These are phyloP conservation scores for Portevinia maculata DNA, from an alignment of 2,888 invertebrate genomes.

Conservation along the genomic window DNA sequence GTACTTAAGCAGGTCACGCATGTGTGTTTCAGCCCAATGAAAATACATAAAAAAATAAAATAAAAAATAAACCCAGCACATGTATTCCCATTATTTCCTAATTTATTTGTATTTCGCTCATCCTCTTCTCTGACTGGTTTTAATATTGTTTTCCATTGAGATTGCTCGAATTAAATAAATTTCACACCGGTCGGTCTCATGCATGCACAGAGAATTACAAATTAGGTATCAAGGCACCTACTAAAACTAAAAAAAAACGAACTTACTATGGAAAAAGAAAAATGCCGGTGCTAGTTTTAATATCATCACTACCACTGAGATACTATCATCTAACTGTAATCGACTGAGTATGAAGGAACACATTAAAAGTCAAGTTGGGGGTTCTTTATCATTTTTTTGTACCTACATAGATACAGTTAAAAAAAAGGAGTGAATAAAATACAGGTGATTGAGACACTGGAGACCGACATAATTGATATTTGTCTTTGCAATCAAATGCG, in stretches of 20 bases:
- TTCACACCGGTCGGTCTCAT: slow-evolving; percentile 53
- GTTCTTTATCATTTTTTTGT: slow-evolving; percentile 26
- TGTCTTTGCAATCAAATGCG: background rate
- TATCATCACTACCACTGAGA: slow-evolving; percentile 45
- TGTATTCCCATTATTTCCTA: background rate
- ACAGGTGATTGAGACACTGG: slow-evolving; percentile 53
- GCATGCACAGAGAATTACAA: slow-evolving; percentile 57
- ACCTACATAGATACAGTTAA: slow-evolving; percentile 54
- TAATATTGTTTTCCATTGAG: slow-evolving; percentile 27
- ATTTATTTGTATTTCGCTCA: background rate
- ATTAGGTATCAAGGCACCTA: slow-evolving; percentile 35
- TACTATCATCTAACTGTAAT: slow-evolving; percentile 65
- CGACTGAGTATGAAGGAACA: slow-evolving; percentile 48
- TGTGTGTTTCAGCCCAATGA: slow-evolving; percentile 42
- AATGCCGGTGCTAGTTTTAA: slow-evolving; percentile 59
- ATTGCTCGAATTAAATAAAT: slow-evolving; percentile 56
- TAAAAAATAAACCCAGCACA: background rate
- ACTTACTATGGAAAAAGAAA: slow-evolving; percentile 6
- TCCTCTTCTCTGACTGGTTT: background rate
- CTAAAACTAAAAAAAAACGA: background rate
- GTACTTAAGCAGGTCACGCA: slow-evolving; percentile 52
- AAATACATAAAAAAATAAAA: slow-evolving; percentile 32
- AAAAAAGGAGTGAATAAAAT: slow-evolving; percentile 24
- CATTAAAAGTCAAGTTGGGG: slow-evolving; percentile 47
- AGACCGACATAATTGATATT: slow-evolving; percentile 46